These are phyloP conservation scores for Falco berigora DNA, from an alignment of 2,797 vertebrate species.

Conservation along the genomic window DNA sequence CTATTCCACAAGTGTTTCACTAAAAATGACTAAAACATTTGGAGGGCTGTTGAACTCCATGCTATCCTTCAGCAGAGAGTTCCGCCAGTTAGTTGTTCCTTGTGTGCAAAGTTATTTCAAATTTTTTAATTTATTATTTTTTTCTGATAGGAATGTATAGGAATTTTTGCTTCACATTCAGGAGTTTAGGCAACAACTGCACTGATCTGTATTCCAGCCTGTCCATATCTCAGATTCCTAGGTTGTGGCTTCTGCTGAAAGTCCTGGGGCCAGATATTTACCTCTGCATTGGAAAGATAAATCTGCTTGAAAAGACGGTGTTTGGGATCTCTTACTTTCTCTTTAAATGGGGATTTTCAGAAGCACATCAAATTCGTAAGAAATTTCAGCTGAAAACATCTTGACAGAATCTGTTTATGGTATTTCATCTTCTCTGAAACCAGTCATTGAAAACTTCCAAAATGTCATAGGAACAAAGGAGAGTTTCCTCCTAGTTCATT, in stretches of 20 bases:
- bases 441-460: neutral
- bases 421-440: neutral
- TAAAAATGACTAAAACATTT: neutral
- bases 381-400: neutral
- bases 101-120: neutral
- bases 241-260: neutral
- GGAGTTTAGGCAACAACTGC: neutral
- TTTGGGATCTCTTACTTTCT: neutral
- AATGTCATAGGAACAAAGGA: neutral
- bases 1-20: neutral
- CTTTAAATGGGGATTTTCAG: neutral
- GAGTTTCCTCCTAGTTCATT: neutral
- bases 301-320: neutral
- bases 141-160: neutral
- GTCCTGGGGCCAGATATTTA: neutral
- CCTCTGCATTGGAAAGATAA: neutral
- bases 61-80: neutral
- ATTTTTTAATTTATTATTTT: neutral
- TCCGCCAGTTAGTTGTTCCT: neutral
- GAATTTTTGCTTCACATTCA: neutral
- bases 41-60: neutral
- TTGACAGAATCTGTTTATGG: fast-evolving
- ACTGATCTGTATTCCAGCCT: neutral
- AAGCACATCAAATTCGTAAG: neutral
- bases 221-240: neutral